phyloP scores from a whole-genome alignment of 2,888 invertebrate species.

The Amorpha juglandis region DNA sequence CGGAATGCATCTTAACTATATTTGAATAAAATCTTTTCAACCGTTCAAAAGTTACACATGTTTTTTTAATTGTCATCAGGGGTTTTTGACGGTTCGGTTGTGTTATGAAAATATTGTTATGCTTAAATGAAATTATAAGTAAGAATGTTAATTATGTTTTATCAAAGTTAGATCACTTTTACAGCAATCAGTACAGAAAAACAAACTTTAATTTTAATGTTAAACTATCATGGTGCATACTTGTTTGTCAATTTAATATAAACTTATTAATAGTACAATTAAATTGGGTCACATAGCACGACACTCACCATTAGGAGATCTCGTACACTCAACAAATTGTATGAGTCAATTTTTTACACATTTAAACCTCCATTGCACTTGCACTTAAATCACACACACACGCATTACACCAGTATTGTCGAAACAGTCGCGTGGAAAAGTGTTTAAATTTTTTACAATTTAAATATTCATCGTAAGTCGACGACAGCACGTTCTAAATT shows the following conservation, averaged over 20 bases:
- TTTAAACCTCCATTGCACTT: slow-evolving; percentile 53
- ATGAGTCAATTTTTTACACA: slow-evolving; percentile 44
- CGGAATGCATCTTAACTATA: no score
- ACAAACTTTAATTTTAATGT: neutral
- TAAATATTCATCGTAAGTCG: slow-evolving; percentile 9
- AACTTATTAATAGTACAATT: neutral
- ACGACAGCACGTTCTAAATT: slow-evolving; percentile 23
- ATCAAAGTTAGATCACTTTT: no score
- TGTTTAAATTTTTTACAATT: slow-evolving; percentile 27
- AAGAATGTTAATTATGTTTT: no score
- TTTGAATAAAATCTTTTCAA: no score
- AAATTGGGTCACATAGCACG: neutral
- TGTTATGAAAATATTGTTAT: no score
- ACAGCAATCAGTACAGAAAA: neutral
- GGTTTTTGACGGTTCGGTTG: no score
- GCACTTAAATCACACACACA: slow-evolving; percentile 44
- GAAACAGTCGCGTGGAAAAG: slow-evolving; percentile 38
- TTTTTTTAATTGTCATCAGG: no score
- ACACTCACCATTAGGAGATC: slow-evolving; percentile 65
- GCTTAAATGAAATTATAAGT: no score
- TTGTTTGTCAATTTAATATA: neutral
- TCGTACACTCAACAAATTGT: slow-evolving; percentile 52
- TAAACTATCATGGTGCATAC: neutral
- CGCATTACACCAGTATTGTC: slow-evolving; percentile 40
- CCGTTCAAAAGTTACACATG: no score